Evolutionary conservation across 35 echinoderm and acorn worm genomes (phyloP).

Genomic region (Apostichopus californicus): DNA sequence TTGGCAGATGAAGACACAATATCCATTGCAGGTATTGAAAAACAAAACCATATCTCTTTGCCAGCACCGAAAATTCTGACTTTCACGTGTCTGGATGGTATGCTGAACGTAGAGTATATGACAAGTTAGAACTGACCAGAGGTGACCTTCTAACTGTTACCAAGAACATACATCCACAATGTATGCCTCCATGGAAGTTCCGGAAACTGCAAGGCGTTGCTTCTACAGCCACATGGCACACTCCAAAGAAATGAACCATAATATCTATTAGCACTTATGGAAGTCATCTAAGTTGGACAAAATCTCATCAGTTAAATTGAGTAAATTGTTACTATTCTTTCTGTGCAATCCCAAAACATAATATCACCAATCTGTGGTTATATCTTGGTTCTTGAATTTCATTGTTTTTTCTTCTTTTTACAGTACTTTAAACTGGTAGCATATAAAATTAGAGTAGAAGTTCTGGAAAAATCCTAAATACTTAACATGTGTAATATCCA

Average conservation of each 20-base stretch:
- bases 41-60: slow-evolving; percentile 6
- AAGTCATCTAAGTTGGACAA: slow-evolving; percentile 45
- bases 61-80: slow-evolving; percentile 22
- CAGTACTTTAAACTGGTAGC: neutral
- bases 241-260: slow-evolving; percentile 26
- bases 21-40: too few species aligned
- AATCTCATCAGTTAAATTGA: slow-evolving; percentile 41
- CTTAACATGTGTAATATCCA: neutral
- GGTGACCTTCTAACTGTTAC: slow-evolving; percentile 35
- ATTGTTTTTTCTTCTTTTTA: neutral
- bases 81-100: slow-evolving; percentile 59
- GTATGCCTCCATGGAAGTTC: slow-evolving; percentile 61
- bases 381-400: neutral
- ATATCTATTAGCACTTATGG: slow-evolving; percentile 60
- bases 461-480: neutral
- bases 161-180: slow-evolving; percentile 57
- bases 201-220: slow-evolving; percentile 10
- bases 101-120: slow-evolving; percentile 38
- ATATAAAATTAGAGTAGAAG: too few species aligned
- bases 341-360: neutral
- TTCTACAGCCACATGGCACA: slow-evolving; percentile 66
- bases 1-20: too few species aligned
- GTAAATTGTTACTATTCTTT: neutral
- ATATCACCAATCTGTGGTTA: neutral
- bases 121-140: slow-evolving; percentile 24